Evolutionary conservation across 2,113 vertebrate species (phyloP), one percentile per base, ranked within the genome.

Genomic region (Ceuthmochares aereus): DNA sequence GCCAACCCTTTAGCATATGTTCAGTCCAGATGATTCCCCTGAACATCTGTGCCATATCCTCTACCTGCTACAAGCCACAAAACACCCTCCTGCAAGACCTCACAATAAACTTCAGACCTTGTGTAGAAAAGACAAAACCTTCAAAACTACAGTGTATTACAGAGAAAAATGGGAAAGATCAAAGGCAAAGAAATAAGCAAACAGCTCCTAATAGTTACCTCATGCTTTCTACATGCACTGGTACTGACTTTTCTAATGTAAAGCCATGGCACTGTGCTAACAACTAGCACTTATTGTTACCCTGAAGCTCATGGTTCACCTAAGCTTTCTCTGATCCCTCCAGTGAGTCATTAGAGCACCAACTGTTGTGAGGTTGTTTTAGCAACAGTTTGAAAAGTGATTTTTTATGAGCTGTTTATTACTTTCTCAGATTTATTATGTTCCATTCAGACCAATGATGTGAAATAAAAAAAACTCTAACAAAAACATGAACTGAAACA

Each of bases 371-470:
- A 94, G 54, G 84, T 80, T 90, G 78, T 88, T 96, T 96, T 56
- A 95, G 84, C 82, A 95, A 95, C 82, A 66, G 94, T 96, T 96
- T 87, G 67, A 96, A 95, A 95, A 92, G 95, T 59, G 85, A 94
- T 88, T 96, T 96, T 95, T 97, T 95, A 96, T 90, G 95, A 94
- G 88, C 95, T 95, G 96, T 96, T 97, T 96, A 97, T 96, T 96
- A 89, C 92, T 64, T 86, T 92, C 93, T 81, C 60, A 88, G 92
- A 94, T 96, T 96, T 97, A 96, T 90, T 93, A 70, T 96, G 95
- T 72, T 92, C 88, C 69, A 75, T 86, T 91, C 75, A 86, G 93
- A 88, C 55, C 12, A 43, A 92, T 86, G 86, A 93, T 66, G 82
- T 84, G 86, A 45, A 66, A 72, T 37, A 25, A 82, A 32, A 49